phyloP scores from a whole-genome alignment of 2,113 vertebrate genomes.

The Gobio gobio region DNA sequence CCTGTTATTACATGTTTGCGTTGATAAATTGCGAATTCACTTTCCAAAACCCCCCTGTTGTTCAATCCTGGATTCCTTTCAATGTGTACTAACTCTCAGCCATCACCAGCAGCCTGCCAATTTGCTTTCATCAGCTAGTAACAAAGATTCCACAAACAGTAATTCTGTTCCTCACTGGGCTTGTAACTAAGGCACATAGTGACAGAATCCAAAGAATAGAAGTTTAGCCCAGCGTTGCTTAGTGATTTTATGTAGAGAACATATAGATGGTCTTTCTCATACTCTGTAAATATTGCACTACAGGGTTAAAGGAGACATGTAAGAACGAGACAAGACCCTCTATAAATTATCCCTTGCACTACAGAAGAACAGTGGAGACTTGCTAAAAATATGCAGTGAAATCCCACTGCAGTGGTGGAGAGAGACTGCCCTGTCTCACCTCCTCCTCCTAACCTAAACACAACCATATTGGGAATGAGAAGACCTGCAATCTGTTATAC shows the following conservation, averaged over 20 bases:
- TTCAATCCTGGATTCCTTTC: slow-evolving; percentile 32
- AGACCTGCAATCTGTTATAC: not conserved
- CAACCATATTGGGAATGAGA: slow-evolving; percentile 25
- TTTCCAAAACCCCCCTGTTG: slow-evolving; percentile 17
- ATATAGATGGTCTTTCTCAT: slow-evolving; percentile 17
- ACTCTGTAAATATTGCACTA: not conserved
- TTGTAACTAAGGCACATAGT: slow-evolving; percentile 30
- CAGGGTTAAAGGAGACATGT: not conserved
- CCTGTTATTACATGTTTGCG: not conserved
- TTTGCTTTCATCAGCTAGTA: slow-evolving; percentile 23
- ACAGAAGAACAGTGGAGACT: not conserved
- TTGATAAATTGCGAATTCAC: not conserved
- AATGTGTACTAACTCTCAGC: slow-evolving; percentile 24
- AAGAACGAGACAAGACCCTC: slow-evolving; percentile 1
- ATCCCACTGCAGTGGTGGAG: slow-evolving; percentile 9
- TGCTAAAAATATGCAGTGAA: slow-evolving; percentile 1
- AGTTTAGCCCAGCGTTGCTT: not conserved
- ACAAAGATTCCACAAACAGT: slow-evolving; percentile 11
- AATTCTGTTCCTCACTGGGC: slow-evolving; percentile 11
- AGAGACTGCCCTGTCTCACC: not conserved
- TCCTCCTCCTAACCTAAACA: slow-evolving; percentile 31
- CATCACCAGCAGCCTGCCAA: slow-evolving; percentile 9
- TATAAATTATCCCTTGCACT: not conserved
- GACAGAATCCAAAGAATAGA: slow-evolving; percentile 25
- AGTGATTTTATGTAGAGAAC: not conserved